Evolutionary conservation across 1,140 invertebrate species (phyloP).

Genomic region (Proales similis): DNA sequence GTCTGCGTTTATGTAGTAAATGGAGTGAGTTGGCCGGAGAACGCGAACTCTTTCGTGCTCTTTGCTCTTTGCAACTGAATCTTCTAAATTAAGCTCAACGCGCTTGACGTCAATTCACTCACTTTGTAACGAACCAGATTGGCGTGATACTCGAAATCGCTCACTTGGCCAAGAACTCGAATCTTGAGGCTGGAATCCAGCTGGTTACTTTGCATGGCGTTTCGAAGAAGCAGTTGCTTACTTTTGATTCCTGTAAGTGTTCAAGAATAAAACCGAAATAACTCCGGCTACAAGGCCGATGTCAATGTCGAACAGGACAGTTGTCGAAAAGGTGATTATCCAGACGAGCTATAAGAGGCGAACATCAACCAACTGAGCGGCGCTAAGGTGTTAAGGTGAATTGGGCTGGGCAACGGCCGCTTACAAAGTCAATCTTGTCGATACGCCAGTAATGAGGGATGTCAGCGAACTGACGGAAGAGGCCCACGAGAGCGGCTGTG

Average conservation of each 20-base stretch:
- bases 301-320: constrained; percentile 75
- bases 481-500: constrained; percentile 77
- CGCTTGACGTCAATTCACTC: no score
- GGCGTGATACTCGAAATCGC: constrained; percentile 18
- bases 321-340: constrained; percentile 70
- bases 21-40: not conserved
- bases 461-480: constrained; percentile 73
- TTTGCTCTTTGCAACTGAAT: no score
- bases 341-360: constrained; percentile 62
- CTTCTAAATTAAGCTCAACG: not conserved
- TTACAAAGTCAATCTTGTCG: constrained; percentile 68
- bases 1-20: not conserved
- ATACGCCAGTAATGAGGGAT: constrained; percentile 66
- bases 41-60: not conserved
- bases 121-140: not conserved
- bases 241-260: not conserved
- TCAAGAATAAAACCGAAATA: constrained; percentile 41
- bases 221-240: constrained; percentile 40
- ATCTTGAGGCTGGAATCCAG: not conserved
- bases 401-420: constrained; percentile 39
- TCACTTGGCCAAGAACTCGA: constrained; percentile 10
- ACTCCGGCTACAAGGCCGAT: constrained; percentile 67
- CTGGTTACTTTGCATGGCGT: no score
- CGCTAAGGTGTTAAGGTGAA: not conserved
- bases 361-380: no score